Percentiles rank a stretch among this genome's conserved stretches.
Conservation (phyloP, 1,140 invertebrate species). For the Drosophila ercepeae region DNA sequence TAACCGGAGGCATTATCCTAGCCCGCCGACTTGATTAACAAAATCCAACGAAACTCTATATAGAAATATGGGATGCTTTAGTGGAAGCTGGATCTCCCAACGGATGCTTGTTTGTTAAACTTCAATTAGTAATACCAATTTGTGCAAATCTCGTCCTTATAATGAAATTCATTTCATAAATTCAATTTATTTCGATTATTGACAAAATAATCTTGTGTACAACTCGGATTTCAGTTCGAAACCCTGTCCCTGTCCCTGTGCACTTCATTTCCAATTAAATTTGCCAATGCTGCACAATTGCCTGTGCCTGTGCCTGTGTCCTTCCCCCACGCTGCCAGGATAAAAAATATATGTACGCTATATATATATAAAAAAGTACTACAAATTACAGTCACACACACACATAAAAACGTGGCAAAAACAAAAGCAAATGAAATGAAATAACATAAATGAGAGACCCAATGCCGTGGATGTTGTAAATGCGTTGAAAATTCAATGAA, state of each 20-base stretch:
- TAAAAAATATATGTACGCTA: background rate
- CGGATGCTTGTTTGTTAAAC: conserved; percentile 41
- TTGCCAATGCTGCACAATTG: conserved; percentile 69
- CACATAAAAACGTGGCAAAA: conserved; percentile 2
- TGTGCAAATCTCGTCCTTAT: conserved; percentile 47
- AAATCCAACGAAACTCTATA: background rate
- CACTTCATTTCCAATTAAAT: conserved; percentile 80
- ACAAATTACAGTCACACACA: conserved; percentile 9
- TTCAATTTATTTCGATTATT: conserved; percentile 81
- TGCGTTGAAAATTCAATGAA: conserved; percentile 74
- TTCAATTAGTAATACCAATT: conserved; percentile 72
- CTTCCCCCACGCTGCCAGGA: conserved; percentile 9
- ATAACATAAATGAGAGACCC: conserved; percentile 47
- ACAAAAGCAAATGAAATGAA: conserved; percentile 55
- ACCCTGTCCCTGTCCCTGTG: conserved; percentile 31
- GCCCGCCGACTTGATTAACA: conserved; percentile 1
- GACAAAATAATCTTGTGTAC: conserved; percentile 78
- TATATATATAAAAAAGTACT: background rate
- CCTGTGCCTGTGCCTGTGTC: background rate
- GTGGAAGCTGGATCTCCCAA: too few species aligned
- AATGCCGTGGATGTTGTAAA: conserved; percentile 35
- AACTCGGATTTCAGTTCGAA: conserved; percentile 30
- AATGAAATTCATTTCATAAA: conserved; percentile 81
- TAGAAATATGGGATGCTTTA: too few species aligned
- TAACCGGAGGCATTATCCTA: background rate